Evolutionary conservation across 2,113 vertebrate species (phyloP).

Genomic region (Calonectris borealis): DNA sequence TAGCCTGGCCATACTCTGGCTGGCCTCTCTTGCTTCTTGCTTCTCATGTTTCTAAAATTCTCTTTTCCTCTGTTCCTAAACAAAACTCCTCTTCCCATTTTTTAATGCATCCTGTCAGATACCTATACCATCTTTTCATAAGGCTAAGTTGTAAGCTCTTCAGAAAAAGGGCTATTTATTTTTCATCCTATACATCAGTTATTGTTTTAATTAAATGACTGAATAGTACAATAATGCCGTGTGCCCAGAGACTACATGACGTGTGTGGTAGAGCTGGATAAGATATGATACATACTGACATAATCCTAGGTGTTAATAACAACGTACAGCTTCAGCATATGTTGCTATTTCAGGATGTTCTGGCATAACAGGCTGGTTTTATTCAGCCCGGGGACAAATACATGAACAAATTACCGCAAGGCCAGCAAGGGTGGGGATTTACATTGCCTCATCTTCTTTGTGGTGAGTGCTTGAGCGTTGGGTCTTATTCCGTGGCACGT

Average conservation of each 20-base stretch:
- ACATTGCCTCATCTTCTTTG: slow-evolving; percentile 11
- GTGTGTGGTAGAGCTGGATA: not conserved
- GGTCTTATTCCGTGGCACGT: not conserved
- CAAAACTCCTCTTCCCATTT: not conserved
- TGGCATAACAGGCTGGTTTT: slow-evolving; percentile 11
- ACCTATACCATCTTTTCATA: not conserved
- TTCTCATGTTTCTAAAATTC: not conserved
- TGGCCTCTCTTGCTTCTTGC: not conserved
- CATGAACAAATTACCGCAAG: not conserved
- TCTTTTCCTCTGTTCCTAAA: not conserved
- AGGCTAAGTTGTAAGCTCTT: not conserved
- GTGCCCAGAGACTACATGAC: not conserved
- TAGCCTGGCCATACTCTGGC: not conserved
- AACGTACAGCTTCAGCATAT: not conserved
- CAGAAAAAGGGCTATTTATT: not conserved
- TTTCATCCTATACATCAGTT: not conserved
- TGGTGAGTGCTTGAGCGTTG: not conserved
- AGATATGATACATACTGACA: not conserved
- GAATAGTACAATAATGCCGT: not conserved
- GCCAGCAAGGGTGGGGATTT: slow-evolving; percentile 3
- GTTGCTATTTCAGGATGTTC: slow-evolving; percentile 14
- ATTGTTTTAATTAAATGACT: slow-evolving; percentile 18
- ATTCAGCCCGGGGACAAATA: not conserved
- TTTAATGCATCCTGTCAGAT: not conserved
- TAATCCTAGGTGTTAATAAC: slow-evolving; percentile 41